Evolutionary conservation across 2,113 vertebrate species (phyloP).

Genomic region (Turnix velox): DNA sequence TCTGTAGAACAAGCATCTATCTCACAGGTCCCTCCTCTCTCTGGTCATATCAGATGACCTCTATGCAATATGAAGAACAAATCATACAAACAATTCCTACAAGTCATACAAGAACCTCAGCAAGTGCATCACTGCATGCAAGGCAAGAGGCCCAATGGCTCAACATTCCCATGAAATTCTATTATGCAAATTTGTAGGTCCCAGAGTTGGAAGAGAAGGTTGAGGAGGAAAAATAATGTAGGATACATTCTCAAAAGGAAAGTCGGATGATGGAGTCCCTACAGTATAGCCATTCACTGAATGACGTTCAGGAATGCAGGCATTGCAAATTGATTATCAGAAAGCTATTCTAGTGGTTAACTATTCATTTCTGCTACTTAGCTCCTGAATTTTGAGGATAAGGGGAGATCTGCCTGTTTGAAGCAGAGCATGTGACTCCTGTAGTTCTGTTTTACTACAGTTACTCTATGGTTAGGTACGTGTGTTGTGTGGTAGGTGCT

Average conservation of each 20-base stretch:
- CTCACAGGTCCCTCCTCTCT: neutral
- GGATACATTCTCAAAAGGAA: neutral
- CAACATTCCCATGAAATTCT: neutral
- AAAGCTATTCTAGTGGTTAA: neutral
- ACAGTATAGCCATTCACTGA: neutral
- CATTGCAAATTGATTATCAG: neutral
- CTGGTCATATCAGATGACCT: neutral
- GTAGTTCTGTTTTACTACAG: neutral
- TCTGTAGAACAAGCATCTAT: neutral
- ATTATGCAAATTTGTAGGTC: neutral
- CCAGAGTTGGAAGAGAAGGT: neutral
- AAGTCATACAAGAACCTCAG: too few relatives aligned
- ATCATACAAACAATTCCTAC: fast-evolving
- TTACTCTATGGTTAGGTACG: neutral
- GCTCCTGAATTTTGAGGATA: neutral
- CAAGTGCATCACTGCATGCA: fast-evolving
- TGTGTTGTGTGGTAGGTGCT: neutral
- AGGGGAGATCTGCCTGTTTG: neutral
- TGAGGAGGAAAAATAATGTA: neutral
- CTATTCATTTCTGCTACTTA: neutral
- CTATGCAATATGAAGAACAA: neutral
- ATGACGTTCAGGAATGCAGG: neutral
- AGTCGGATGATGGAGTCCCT: neutral
- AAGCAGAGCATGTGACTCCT: neutral
- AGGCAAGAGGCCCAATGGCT: neutral